A percentile compares a stretch with the other conserved stretches of the same genome.
These are phyloP conservation scores for Idris sp. DNA, from an alignment of 1,140 invertebrate genomes.

Conservation along the genomic window DNA sequence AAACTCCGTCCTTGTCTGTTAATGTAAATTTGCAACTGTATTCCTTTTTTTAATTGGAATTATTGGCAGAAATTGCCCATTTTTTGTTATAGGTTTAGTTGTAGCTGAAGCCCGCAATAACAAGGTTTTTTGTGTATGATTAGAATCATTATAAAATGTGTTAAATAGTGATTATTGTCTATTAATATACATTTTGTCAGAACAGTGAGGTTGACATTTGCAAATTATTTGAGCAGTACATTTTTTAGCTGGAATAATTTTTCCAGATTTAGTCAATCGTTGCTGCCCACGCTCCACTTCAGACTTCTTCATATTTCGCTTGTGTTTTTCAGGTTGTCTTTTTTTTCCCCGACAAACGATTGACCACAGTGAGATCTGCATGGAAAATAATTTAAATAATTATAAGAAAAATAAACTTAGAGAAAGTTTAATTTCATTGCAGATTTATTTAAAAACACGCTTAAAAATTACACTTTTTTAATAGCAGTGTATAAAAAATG, in stretches of 20 bases:
- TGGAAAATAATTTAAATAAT: no score
- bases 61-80: not conserved
- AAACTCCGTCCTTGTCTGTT: not conserved
- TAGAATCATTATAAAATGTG: not conserved
- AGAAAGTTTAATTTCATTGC: no score
- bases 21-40: not conserved
- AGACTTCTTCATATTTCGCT: not conserved
- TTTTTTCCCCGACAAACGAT: not conserved
- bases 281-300: not conserved
- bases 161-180: not conserved
- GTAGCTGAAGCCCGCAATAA: not conserved
- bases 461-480: no score
- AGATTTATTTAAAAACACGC: no score
- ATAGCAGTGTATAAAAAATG: no score
- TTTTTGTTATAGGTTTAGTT: not conserved
- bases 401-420: no score
- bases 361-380: no score
- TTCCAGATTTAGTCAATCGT: not conserved
- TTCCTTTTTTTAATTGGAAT: constrained; percentile 6
- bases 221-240: not conserved
- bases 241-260: not conserved
- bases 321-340: not conserved
- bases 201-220: not conserved
- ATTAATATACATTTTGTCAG: not conserved
- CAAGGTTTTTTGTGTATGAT: not conserved